Percentiles rank a stretch among this genome's conserved stretches.
These are phyloP conservation scores for Solea solea DNA, from an alignment of 2,113 vertebrate species.

Conservation along the genomic window DNA sequence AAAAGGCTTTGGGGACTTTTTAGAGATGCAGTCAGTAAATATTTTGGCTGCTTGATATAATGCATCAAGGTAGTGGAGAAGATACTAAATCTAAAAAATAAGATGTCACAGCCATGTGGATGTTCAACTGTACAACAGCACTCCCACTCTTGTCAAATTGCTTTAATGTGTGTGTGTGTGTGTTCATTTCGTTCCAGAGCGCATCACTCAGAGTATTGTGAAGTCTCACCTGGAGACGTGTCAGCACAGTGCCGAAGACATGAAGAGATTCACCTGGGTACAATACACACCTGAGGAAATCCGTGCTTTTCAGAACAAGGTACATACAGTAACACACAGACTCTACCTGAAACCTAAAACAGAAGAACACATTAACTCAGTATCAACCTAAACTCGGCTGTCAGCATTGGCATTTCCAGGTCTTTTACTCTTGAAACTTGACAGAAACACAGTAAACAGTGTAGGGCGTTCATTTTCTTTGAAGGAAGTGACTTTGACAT, in stretches of 20 bases:
- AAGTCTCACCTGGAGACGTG: constrained; percentile 91
- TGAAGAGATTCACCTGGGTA: constrained; percentile 88
- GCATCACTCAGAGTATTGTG: constrained; percentile 85
- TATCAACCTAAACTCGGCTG: no score
- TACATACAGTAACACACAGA: constrained; percentile 42
- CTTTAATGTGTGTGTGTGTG: constrained; percentile 1
- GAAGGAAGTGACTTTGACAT: no score
- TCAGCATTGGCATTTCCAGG: no score
- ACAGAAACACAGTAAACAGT: no score
- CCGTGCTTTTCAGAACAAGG: constrained; percentile 86
- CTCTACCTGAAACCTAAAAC: no score
- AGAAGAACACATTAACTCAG: no score
- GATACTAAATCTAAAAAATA: not conserved
- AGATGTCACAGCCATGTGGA: not conserved
- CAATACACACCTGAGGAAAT: constrained; percentile 88
- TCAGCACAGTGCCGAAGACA: constrained; percentile 89
- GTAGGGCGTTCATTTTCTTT: no score
- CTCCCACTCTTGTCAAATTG: not conserved
- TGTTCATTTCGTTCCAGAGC: constrained; percentile 74
- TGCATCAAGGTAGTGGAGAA: constrained; percentile 14
- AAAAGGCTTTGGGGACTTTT: constrained; percentile 19
- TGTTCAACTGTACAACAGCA: no score
- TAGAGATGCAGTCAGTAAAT: constrained; percentile 25
- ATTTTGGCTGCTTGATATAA: constrained; percentile 14
- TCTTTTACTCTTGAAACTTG: no score